These are phyloP conservation scores for Microctenopoma stevenorrisi DNA, from an alignment of 2,797 vertebrate species.

Conservation along the genomic window DNA sequence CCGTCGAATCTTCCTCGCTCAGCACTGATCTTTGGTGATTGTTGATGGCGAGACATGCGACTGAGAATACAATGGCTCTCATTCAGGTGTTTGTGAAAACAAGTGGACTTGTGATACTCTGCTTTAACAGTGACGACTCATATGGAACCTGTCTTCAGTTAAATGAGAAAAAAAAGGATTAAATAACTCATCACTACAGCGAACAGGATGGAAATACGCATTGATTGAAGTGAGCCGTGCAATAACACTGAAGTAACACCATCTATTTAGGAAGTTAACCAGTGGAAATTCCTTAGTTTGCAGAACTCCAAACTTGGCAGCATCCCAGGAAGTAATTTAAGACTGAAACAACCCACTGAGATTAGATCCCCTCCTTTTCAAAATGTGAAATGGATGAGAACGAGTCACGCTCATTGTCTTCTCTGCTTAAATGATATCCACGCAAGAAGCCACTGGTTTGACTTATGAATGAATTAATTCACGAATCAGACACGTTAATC, in stretches of 20 bases:
- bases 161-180: slow-evolving; percentile 6
- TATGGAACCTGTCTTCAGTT: neutral
- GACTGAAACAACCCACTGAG: slow-evolving; percentile 67
- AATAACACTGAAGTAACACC: slow-evolving; percentile 56
- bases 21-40: neutral
- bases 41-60: neutral
- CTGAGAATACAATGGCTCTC: slow-evolving; percentile 16
- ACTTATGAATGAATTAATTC: slow-evolving; percentile 39
- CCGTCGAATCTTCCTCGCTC: slow-evolving; percentile 23
- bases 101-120: neutral
- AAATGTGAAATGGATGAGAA: slow-evolving; percentile 80
- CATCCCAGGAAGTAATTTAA: slow-evolving; percentile 75
- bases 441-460: slow-evolving; percentile 33
- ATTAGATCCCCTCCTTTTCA: slow-evolving; percentile 73
- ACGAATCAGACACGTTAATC: slow-evolving; percentile 46
- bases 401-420: slow-evolving; percentile 66
- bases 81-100: slow-evolving; percentile 13
- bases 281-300: slow-evolving; percentile 78
- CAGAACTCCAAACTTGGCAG: slow-evolving; percentile 73
- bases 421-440: slow-evolving; percentile 53
- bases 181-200: slow-evolving; percentile 21
- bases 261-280: slow-evolving; percentile 66
- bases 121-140: neutral
- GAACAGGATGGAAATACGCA: slow-evolving; percentile 34
- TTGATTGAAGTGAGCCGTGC: slow-evolving; percentile 49